Conservation (phyloP, 2,113 vertebrate genomes). For the Noctilio leporinus region DNA sequence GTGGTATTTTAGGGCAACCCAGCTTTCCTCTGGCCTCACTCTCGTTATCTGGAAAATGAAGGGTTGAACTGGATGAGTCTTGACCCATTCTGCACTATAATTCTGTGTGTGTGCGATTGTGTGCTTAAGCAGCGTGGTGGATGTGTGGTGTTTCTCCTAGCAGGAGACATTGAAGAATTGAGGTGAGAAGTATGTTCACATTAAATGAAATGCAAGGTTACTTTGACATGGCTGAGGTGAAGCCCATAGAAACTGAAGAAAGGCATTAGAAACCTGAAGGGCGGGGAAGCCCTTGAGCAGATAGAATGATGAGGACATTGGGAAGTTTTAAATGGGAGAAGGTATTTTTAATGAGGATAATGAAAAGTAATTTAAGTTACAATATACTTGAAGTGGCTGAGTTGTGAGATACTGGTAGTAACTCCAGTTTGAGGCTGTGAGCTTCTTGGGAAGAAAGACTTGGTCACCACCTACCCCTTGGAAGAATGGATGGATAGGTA, state of each 20-base stretch:
- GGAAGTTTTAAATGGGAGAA: background rate
- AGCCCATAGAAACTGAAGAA: background rate
- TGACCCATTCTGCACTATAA: background rate
- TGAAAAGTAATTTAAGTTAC: background rate
- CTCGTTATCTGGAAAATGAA: background rate
- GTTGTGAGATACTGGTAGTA: background rate
- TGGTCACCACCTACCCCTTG: background rate
- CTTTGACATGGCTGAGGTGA: background rate
- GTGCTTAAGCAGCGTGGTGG: background rate
- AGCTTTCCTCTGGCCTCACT: background rate
- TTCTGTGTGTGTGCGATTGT: background rate
- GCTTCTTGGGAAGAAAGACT: background rate
- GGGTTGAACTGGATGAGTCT: background rate
- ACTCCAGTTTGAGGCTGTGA: background rate
- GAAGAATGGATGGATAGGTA: background rate
- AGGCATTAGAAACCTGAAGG: background rate
- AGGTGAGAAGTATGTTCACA: background rate
- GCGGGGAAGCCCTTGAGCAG: background rate
- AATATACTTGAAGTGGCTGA: background rate
- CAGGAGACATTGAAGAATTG: background rate
- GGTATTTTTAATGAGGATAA: background rate
- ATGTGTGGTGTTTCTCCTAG: background rate
- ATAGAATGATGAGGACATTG: background rate
- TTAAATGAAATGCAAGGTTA: background rate
- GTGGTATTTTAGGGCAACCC: background rate